Evolutionary conservation across 2,113 vertebrate species (phyloP), one percentile per base, ranked within the genome.

Genomic region (Lota lota): DNA sequence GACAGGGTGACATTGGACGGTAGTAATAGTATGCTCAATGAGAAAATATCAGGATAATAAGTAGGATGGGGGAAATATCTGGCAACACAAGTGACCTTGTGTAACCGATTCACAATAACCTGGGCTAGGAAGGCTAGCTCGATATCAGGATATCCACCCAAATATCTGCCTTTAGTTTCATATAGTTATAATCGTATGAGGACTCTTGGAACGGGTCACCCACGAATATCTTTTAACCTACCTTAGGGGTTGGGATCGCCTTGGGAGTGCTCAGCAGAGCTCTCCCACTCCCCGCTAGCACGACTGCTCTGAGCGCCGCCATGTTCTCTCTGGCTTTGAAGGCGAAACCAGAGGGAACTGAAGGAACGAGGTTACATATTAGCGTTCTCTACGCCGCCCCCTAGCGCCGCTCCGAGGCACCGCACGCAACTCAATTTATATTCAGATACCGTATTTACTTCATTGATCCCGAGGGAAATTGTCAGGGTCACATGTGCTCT

Each of bases 241-340:
- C 92, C 91, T 73, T 80, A 4, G 87, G 71, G 54, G 86, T 73
- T 51, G 76, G 81, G 63, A 83, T 56, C 0, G 78, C 53, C 66
- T 85, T 91, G 4, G 91, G 69, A 0, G 88, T 22, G 69, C 75
- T 68, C 0, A 93, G 87, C 56, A 93, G 86, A 67, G 79, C 69
- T 79, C 87, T 91, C 67, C 92, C 88, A 56, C 75, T 81, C 62
- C 90, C 88, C 67, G 86, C 79, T 40, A 85, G 78, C 72, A 85
- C 85, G 68, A 65, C 81, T 57, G 78, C 84, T 75, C 91, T 86
- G 65, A 93, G 67, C 81, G 92, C 91, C 83, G 92, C 92, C 91
- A 93, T 93, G 64, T 91, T 91, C 71, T 77, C 64, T 61, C 17
- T 14, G 51, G 2, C 40, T 56, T 12, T 56, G 53, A 16, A 17